Evolutionary conservation across 2,888 invertebrate genomes (phyloP).

Genomic region (Aleiodes alternator): DNA sequence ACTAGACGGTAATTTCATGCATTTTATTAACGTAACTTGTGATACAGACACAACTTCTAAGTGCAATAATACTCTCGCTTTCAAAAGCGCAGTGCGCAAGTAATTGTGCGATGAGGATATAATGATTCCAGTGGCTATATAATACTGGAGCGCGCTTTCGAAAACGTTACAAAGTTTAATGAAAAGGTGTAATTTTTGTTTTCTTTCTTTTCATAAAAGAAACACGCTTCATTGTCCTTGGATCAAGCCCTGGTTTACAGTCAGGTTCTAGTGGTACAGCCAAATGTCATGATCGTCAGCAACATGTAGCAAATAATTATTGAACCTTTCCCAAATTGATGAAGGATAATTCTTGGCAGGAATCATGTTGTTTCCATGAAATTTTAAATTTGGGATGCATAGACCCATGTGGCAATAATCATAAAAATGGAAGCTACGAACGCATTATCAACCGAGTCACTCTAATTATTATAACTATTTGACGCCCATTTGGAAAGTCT

Average conservation of each 20-base stretch:
- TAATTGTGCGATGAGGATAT: constrained; percentile 6
- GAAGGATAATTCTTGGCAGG: background rate
- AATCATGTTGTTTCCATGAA: too few species aligned
- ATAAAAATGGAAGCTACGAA: background rate
- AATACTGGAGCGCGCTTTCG: constrained; percentile 20
- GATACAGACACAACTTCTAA: background rate
- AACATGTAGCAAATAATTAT: constrained; percentile 15
- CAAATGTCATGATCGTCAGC: background rate
- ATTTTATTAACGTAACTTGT: background rate
- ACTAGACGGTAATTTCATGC: background rate
- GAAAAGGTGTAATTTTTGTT: background rate
- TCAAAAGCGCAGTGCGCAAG: constrained; percentile 12
- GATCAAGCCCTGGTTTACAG: too few species aligned
- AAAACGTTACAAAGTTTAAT: constrained; percentile 20
- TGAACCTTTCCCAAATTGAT: background rate
- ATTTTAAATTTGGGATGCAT: too few species aligned
- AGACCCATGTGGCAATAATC: background rate
- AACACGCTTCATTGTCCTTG: constrained; percentile 32
- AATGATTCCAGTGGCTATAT: constrained; percentile 9
- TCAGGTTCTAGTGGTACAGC: too few species aligned
- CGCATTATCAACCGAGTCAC: background rate
- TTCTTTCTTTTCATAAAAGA: constrained; percentile 16
- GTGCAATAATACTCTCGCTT: constrained; percentile 19
- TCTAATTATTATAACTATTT: constrained; percentile 15
- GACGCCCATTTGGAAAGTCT: constrained; percentile 34